Evolutionary conservation across 2,888 invertebrate species (phyloP), one percentile per base, ranked within the genome.

Genomic region (Orthonevra nobilis): DNA sequence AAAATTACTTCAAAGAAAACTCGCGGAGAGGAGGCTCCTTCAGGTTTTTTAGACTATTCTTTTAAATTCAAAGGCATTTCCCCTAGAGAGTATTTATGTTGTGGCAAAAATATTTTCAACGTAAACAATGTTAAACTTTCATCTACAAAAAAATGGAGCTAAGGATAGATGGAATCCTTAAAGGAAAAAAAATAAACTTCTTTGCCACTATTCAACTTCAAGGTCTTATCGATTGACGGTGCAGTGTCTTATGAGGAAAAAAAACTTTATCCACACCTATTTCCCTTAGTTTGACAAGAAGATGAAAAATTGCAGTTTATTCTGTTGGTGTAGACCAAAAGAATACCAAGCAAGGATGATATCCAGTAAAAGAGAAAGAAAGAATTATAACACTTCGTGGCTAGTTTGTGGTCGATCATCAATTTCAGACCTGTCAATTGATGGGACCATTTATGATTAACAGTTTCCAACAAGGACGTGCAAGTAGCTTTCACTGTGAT

Each of bases 291-390:
- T 72, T 79, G 79, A 79, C 79, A 79, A 73, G 79, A 73, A 79
- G 68, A 79, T 79, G 79, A 79, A 79, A 79, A 79, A 79, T 79
- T 79, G 79, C 79, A 72, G 64, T 79, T 72, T 63, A 75, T 77
- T 64, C 77, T 72, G 42, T 69, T 72, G 72, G 72, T 60, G 60
- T 36, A 38, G n/a, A 34, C 72, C 38, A 40, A 66, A 17, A 48
- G 17, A 36, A 19, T 40, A 32, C 4, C 15, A 58, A 58, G 23
- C 17, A 54, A 42, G 63, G 58, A 61, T 72, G 66, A 79, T 66
- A 79, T 61, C 64, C 54, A 66, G 5, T 56, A 46, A 70, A 52
- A 52, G 56, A 60, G 60, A 48, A 66, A 66, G 66, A 72, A 54
- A 58, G 79, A 73, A 66, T 72, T 73, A 79, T 66, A 79, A 72